Percentiles rank a stretch among this genome's conserved stretches.
Evolutionary conservation across 2,113 vertebrate species (phyloP).

Genomic region (cattle (Bos taurus)): DNA sequence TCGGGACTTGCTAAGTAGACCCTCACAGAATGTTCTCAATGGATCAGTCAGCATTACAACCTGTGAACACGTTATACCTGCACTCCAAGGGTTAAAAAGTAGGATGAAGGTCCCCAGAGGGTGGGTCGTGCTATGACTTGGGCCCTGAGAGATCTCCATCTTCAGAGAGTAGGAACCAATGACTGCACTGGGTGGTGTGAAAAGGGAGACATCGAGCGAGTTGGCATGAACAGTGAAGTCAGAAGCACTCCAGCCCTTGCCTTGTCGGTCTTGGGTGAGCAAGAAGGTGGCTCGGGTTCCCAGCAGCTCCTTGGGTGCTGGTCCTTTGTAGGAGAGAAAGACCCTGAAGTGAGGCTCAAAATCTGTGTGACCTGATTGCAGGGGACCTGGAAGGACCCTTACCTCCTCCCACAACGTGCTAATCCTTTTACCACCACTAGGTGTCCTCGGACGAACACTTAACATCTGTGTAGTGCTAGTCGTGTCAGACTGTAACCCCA

Average conservation of each 20-base stretch:
- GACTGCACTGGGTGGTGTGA: conserved; percentile 78
- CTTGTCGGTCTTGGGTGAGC: conserved; percentile 64
- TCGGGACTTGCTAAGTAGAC: not conserved
- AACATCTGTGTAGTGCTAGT: not conserved
- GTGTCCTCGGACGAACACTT: not conserved
- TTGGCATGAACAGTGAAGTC: not conserved
- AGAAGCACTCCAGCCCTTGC: conserved; percentile 63
- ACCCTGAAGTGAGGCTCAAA: not conserved
- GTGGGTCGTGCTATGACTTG: conserved; percentile 57
- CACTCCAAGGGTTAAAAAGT: conserved; percentile 91
- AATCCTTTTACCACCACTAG: not conserved
- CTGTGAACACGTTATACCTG: conserved; percentile 77
- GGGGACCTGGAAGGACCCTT: not conserved
- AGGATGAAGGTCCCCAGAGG: conserved; percentile 79
- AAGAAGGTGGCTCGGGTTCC: conserved; percentile 85
- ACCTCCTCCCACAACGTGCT: not conserved
- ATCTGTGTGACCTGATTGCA: not conserved
- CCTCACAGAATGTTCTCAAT: not conserved
- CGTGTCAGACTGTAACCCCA: not conserved
- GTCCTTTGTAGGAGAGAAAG: conserved; percentile 76
- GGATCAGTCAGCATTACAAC: not conserved
- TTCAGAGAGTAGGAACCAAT: conserved; percentile 84
- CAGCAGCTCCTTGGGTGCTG: conserved; percentile 79
- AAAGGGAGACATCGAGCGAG: conserved; percentile 53
- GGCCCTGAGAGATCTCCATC: conserved; percentile 71